Percentiles rank a stretch among this genome's conserved stretches.
phyloP scores from a whole-genome alignment of 2,888 invertebrate genomes.

The Euproctis similis region DNA sequence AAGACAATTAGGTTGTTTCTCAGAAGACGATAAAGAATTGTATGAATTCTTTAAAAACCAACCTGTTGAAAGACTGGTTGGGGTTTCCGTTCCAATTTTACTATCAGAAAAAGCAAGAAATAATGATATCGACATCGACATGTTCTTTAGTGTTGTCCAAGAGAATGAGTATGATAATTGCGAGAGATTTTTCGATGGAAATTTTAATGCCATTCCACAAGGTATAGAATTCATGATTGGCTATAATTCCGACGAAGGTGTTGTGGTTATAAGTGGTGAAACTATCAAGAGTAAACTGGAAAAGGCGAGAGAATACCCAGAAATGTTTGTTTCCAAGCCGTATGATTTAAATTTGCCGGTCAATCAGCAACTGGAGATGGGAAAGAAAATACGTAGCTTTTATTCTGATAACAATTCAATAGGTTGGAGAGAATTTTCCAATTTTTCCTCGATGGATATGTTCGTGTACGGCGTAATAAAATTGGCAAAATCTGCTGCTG shows the following conservation, averaged over 20 bases:
- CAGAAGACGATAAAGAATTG: conserved; percentile 12
- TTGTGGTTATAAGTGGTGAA: conserved; percentile 10
- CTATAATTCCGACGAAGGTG: conserved; percentile 80
- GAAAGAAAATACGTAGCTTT: conserved; percentile 23
- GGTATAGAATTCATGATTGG: conserved; percentile 80
- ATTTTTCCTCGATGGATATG: conserved; percentile 21
- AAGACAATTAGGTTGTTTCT: conserved; percentile 20
- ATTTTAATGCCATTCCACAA: conserved; percentile 52
- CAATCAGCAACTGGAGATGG: conserved; percentile 26
- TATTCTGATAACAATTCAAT: conserved; percentile 18
- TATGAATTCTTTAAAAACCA: conserved; percentile 20
- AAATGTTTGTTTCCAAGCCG: conserved; percentile 24
- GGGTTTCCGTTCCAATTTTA: conserved; percentile 5
- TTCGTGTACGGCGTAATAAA: conserved; percentile 21
- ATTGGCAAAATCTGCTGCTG: conserved; percentile 21
- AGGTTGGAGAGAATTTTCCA: conserved; percentile 19
- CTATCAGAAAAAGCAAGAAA: conserved; percentile 7
- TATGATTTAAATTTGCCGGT: conserved; percentile 13
- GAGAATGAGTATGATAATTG: conserved; percentile 26
- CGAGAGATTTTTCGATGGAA: conserved; percentile 29
- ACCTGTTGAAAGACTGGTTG: conserved; percentile 16
- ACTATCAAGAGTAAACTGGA: conserved; percentile 12
- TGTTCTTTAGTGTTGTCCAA: conserved; percentile 22
- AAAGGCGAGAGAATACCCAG: conserved; percentile 19
- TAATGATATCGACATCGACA: neutral